Base-by-base conservation (phyloP, 1,140 invertebrate genomes). In the Caenorhabditis brenneri region DNA sequence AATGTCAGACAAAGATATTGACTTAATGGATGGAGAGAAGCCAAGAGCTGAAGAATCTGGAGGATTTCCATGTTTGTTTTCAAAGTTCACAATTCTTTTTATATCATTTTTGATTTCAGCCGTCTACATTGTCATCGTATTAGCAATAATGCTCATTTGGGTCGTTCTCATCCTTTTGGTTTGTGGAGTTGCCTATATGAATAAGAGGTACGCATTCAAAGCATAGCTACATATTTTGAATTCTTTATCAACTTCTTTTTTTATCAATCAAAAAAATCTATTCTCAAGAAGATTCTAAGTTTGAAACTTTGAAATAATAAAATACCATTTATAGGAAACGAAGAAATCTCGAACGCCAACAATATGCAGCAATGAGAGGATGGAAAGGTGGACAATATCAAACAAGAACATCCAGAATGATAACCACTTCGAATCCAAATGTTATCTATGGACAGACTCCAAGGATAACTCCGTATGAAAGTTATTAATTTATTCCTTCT, bases 361-460 rank as follows among this genome's bases (percentile, higher is more conserved):
- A 74, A 74, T 74, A 74, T 46, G 65, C 65, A 24, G 65, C 65
- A 22, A 74, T 74, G 65, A 39, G 65, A 24, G 65, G 65, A 22
- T 74, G 65, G 65, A 74, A 74, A 74, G 36, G 36, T 7, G 65
- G 65, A 5, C 65, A 74, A 74, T 74, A 36, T 46, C 36, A 74
- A 42, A 42, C 65, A 2, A 42, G 65, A 42, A 2, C 33, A 42
- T 74, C 65, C 1, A 5, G 65, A 46, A 74, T 74, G 36, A 74
- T 74, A 27, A 42, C 65, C 22, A 74, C 65, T 42, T 74, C 65
- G 10, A 74, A 74, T 74, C 65, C 65, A 42, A 74, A 74, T 74
- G 36, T 74, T 42, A 74, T 74, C 24, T 74, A 74, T 74, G 65
- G 65, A 74, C 65, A 74, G 15, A 74, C 65, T 42, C 65, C 65